Evolutionary conservation across 30 jellyfish, hydroid and myxozoan genomes (phyloP).

Genomic region (Hydra vulgaris): DNA sequence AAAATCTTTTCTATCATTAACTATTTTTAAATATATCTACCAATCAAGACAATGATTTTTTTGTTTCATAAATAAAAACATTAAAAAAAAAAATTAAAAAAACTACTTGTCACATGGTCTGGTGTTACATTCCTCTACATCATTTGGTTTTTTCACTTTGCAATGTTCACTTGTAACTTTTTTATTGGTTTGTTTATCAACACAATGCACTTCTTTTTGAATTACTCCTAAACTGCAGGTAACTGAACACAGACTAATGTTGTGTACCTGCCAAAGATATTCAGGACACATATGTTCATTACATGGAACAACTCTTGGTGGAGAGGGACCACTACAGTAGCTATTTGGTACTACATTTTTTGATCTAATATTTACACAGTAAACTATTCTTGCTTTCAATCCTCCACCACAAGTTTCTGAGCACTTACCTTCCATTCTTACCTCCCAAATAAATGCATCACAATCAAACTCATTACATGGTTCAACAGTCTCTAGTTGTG

Average conservation of each 20-base stretch:
- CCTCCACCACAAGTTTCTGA: slow-evolving; percentile 88
- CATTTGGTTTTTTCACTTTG: slow-evolving; percentile 36
- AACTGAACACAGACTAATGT: slow-evolving; percentile 53
- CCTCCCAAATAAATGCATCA: slow-evolving; percentile 58
- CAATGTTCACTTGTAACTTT: slow-evolving; percentile 33
- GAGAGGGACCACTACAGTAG: slow-evolving; percentile 84
- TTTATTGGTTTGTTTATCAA: slow-evolving; percentile 29
- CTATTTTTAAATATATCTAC: too few relatives aligned
- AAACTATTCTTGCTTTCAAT: slow-evolving; percentile 38
- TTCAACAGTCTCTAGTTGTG: slow-evolving; percentile 34
- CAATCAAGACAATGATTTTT: too few relatives aligned
- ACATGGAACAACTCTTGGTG: slow-evolving; percentile 60
- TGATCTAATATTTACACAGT: slow-evolving; percentile 55
- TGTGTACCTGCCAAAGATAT: slow-evolving; percentile 48
- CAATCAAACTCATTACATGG: slow-evolving; percentile 55
- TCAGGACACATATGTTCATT: slow-evolving; percentile 71
- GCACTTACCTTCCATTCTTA: slow-evolving; percentile 47
- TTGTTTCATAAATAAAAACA: too few relatives aligned
- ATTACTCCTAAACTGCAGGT: slow-evolving; percentile 73
- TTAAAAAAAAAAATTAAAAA: too few relatives aligned
- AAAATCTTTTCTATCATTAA: too few relatives aligned
- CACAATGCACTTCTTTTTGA: slow-evolving; percentile 41
- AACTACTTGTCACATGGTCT: slow-evolving; percentile 63
- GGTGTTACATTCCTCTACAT: slow-evolving; percentile 38
- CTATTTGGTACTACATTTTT: slow-evolving; percentile 33